Evolutionary conservation across 1,140 invertebrate genomes (phyloP).

Genomic region (Trinorchestia longiramus): DNA sequence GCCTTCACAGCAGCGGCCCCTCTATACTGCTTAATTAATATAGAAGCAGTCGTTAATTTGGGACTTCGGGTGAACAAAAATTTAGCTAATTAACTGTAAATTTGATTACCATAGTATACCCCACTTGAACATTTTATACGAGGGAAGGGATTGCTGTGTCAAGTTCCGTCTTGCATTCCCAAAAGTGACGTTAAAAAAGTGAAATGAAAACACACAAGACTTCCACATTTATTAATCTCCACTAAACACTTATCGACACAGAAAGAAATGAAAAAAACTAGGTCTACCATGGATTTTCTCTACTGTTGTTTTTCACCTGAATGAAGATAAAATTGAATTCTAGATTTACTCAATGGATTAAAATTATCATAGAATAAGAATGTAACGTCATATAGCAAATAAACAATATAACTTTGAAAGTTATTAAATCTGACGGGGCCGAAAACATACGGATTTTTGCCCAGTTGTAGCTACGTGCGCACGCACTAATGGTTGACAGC

Average conservation of each 20-base stretch:
- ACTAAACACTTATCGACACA: background rate
- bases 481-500: background rate
- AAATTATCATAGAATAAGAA: background rate
- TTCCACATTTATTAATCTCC: background rate
- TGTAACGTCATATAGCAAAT: background rate
- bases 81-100: no score
- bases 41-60: no score
- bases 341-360: background rate
- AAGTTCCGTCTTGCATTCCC: background rate
- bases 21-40: no score
- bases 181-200: background rate
- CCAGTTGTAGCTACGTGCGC: background rate
- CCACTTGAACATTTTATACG: no score
- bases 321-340: background rate
- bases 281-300: background rate
- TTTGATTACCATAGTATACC: no score
- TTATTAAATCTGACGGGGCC: background rate
- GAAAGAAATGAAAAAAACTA: background rate
- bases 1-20: no score
- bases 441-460: background rate
- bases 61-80: no score
- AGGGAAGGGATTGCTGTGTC: no score
- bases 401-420: background rate
- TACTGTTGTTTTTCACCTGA: background rate
- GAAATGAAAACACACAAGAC: background rate